Percentiles rank a stretch among this genome's conserved stretches.
Evolutionary conservation across 2,797 vertebrate genomes (phyloP).

Genomic region (Neopelma chrysocephalum): DNA sequence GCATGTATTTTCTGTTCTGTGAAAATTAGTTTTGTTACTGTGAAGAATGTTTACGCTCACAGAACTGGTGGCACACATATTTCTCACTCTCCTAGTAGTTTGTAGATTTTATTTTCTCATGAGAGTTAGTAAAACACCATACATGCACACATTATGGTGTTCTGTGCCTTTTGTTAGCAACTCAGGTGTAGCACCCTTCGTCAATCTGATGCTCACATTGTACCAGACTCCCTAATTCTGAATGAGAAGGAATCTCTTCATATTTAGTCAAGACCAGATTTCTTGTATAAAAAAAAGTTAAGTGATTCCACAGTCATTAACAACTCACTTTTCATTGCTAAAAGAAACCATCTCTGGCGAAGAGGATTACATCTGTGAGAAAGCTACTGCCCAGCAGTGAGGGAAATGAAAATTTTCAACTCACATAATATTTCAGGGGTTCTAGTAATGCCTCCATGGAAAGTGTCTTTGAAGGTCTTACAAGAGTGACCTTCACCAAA

Average conservation of each 20-base stretch:
- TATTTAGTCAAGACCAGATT: neutral
- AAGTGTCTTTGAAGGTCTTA: neutral
- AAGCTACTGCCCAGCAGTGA: neutral
- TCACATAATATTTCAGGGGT: rapidly evolving
- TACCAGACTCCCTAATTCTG: neutral
- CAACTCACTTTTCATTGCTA: neutral
- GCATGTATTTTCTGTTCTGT: neutral
- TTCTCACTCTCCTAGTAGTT: neutral
- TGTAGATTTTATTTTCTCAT: neutral
- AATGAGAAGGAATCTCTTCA: neutral
- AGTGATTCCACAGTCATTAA: neutral
- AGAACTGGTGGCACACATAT: neutral
- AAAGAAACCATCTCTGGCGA: neutral
- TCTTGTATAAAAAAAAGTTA: neutral
- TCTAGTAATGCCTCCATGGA: neutral
- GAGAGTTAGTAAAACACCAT: neutral
- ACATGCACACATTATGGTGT: neutral
- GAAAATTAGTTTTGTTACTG: conserved; percentile 1
- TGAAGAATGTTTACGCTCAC: neutral
- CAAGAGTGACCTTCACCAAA: neutral
- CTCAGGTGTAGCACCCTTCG: neutral
- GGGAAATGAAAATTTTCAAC: neutral
- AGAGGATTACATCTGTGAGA: neutral
- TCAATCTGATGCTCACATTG: neutral
- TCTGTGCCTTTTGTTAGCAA: neutral